Evolutionary conservation across 2,888 invertebrate genomes (phyloP), one percentile per base, ranked within the genome.

Genomic region (Drosophila pseudotalamancana): DNA sequence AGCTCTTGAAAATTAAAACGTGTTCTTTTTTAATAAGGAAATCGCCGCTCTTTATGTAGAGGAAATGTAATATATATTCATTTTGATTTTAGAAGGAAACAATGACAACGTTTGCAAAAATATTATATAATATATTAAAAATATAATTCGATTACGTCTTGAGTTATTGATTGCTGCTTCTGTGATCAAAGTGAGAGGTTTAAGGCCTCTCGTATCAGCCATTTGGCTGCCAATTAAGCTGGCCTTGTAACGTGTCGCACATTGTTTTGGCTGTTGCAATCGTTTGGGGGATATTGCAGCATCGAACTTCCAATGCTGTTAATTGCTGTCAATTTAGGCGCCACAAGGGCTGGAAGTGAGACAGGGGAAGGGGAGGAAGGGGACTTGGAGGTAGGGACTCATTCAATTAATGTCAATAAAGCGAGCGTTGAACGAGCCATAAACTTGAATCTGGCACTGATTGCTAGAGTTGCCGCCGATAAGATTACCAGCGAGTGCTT

Each of bases 341-440:
- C 50, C 53, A 43, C 60, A 34, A 23, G 39, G 21, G 37, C n/a
- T n/a, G n/a, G n/a, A n/a, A n/a, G n/a, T n/a, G n/a, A n/a, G 16
- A 23, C 1, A 5, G 4, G 4, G n/a, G 16, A 1, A 1, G 25
- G 14, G 14, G 8, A 14, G n/a, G n/a, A n/a, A n/a, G n/a, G n/a
- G 29, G 35, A 18, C 11, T 19, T 16, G 4, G 6, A 11, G 39
- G 16, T 14, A 25, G 54, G 29, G 48, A 43, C 66, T 87, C 74
- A 75, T 75, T 82, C 68, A 85, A 84, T 87, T 82, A 82, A 77
- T 49, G 43, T 63, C 80, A 87, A 82, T 84, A 77, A 81, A 84
- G 81, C 72, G 65, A 67, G 57, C 71, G 39, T 72, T 80, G 66
- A 54, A 62, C 76, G 75, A n/a, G 50, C 67, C 62, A 60, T 85